Conservation (phyloP, 2,888 invertebrate species). For the Stenolophus ochropezus region DNA sequence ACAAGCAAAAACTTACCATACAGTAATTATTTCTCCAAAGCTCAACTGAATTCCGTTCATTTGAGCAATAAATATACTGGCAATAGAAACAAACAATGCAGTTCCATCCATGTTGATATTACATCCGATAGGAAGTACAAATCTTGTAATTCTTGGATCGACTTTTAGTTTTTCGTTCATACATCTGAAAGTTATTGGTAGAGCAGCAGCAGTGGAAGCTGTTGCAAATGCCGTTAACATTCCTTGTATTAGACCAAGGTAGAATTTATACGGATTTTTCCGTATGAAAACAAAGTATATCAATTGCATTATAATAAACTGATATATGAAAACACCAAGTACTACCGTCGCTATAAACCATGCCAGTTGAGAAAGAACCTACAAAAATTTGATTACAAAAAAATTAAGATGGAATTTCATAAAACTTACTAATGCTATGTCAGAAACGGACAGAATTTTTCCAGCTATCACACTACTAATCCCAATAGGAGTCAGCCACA, state of each 20-base stretch:
- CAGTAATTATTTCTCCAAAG: slow-evolving; percentile 89
- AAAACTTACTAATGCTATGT: slow-evolving; percentile 75
- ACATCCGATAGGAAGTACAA: slow-evolving; percentile 92
- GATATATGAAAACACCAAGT: slow-evolving; percentile 88
- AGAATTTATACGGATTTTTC: slow-evolving; percentile 91
- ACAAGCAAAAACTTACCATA: slow-evolving; percentile 79
- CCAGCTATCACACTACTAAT: slow-evolving; percentile 90
- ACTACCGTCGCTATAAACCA: slow-evolving; percentile 90
- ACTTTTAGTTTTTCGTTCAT: slow-evolving; percentile 89
- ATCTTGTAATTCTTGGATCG: slow-evolving; percentile 88
- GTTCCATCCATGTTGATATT: slow-evolving; percentile 96
- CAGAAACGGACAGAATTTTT: slow-evolving; percentile 83
- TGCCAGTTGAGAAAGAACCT: slow-evolving; percentile 79
- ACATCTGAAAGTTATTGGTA: slow-evolving; percentile 89
- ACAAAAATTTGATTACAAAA: neutral
- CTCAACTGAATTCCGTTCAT: slow-evolving; percentile 89
- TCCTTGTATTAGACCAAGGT: slow-evolving; percentile 84
- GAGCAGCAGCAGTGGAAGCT: slow-evolving; percentile 92
- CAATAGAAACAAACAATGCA: slow-evolving; percentile 90
- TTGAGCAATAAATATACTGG: slow-evolving; percentile 90
- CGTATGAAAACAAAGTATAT: slow-evolving; percentile 87
- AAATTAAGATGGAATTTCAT: too few species aligned
- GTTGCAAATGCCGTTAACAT: slow-evolving; percentile 92
- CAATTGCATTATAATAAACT: slow-evolving; percentile 88
- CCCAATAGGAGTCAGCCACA: slow-evolving; percentile 92